Evolutionary conservation across 1,140 invertebrate species (phyloP).

Genomic region (Euwallacea fornicatus): DNA sequence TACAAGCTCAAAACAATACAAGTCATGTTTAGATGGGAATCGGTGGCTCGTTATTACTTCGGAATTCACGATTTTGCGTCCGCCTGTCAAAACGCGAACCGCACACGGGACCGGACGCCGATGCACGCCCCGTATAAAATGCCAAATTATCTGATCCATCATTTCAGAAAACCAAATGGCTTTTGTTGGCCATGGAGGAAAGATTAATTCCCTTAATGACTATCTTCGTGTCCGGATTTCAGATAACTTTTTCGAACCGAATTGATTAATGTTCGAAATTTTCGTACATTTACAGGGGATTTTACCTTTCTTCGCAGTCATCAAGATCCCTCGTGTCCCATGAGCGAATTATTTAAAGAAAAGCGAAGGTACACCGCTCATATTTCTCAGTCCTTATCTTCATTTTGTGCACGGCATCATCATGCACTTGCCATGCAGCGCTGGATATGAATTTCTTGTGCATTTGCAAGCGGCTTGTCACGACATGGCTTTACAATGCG

Average conservation of each 20-base stretch:
- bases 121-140: constrained; percentile 10
- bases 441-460: constrained; percentile 28
- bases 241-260: too few species aligned
- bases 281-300: too few species aligned
- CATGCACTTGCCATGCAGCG: constrained; percentile 10
- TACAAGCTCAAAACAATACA: constrained; percentile 34
- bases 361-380: background rate
- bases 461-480: constrained; percentile 30
- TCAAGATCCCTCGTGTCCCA: too few species aligned
- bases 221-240: too few species aligned
- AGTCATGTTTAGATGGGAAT: constrained; percentile 36
- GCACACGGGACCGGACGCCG: constrained; percentile 6
- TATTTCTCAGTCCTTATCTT: constrained; percentile 30
- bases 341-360: too few species aligned
- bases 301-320: too few species aligned
- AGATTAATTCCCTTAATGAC: too few species aligned
- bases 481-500: constrained; percentile 31
- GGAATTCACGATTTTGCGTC: constrained; percentile 34
- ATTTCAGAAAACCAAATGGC: background rate
- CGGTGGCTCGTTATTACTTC: constrained; percentile 36
- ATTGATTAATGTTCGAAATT: too few species aligned
- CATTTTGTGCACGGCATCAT: constrained; percentile 24
- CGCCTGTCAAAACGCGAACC: constrained; percentile 27
- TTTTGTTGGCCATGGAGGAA: too few species aligned
- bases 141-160: background rate